A percentile compares a stretch with the other conserved stretches of the same genome.
phyloP scores from a whole-genome alignment of 2,113 vertebrate species.

The Ursus arctos region DNA sequence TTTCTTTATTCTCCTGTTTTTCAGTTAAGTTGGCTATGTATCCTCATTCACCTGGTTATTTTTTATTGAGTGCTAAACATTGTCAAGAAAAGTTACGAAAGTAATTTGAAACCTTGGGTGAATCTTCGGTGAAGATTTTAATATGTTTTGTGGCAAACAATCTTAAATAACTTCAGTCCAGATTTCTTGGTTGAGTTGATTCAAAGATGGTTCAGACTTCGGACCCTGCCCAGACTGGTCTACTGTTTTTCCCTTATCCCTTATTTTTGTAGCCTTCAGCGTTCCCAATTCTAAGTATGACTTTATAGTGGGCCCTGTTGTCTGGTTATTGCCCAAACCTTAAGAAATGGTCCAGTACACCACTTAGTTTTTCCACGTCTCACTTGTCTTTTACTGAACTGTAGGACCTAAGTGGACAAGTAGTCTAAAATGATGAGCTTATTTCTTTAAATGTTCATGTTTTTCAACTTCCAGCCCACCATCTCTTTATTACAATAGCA shows the following conservation, averaged over 20 bases:
- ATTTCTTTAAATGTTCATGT: neutral
- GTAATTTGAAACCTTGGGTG: neutral
- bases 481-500: neutral
- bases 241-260: neutral
- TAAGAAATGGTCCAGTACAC: neutral
- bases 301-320: neutral
- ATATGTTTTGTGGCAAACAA: neutral
- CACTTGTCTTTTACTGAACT: neutral
- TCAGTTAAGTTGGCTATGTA: neutral
- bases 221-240: neutral
- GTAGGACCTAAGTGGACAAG: neutral
- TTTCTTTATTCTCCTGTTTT: neutral
- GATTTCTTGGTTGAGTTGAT: neutral
- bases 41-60: neutral
- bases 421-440: neutral
- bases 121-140: slow-evolving; percentile 29
- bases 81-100: neutral
- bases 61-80: neutral
- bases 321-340: neutral
- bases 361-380: neutral
- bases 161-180: neutral
- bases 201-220: neutral
- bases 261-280: neutral
- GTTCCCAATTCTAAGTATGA: neutral
- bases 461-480: neutral